Base-by-base conservation (phyloP, 2,888 invertebrate species). In the Ochropleura leucogaster region DNA sequence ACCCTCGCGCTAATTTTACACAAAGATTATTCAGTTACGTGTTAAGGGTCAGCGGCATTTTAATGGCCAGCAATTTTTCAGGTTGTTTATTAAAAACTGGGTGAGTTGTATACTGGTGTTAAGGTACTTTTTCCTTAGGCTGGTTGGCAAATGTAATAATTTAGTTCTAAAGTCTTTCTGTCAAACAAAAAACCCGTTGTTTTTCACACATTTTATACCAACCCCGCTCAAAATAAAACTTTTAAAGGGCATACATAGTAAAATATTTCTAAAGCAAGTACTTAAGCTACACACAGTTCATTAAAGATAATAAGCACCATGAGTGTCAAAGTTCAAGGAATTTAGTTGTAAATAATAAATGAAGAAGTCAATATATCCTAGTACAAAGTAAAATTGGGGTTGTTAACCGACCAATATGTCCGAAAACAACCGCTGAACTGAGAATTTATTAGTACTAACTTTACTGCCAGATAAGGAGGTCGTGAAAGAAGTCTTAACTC, bases 1-100 rank as follows among this genome's bases (percentile, higher is more conserved):
- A 73, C 82, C 71, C 83, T 59, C 9, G 44, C 44, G 77, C 72
- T 80, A 86, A 88, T 90, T 90, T 87, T 84, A 85, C 79, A 85
- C 83, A 86, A 88, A 88, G 53, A 87, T 89, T 89, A 87, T 87
- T 89, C 84, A 87, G 89, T 92, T 87, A 87, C 85, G 82, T 89
- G 85, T 82, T 77, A 75, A 64, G 77, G 89, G 89, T 89, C 89
- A 85, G 86, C 80, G 88, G 74, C 85, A 88, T 88, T 86, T 86
- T 89, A 90, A 91, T 83, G 85, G 87, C 85, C 60, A 77, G 65
- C 60, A 71, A 59, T 77, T 82, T 80, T 79, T 76, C 53, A 68
- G 51, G 0, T 9, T 46, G 16, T 70, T 75, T 70, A 77, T 79
- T 78, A 74, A 79, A 79, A 79, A 53, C 46, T 57, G 60, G 16